Percentiles rank a stretch among this genome's conserved stretches.
These are phyloP conservation scores for Strongylocentrotus purpuratus DNA, from an alignment of 35 echinoderm and acorn worm genomes.

Conservation along the genomic window DNA sequence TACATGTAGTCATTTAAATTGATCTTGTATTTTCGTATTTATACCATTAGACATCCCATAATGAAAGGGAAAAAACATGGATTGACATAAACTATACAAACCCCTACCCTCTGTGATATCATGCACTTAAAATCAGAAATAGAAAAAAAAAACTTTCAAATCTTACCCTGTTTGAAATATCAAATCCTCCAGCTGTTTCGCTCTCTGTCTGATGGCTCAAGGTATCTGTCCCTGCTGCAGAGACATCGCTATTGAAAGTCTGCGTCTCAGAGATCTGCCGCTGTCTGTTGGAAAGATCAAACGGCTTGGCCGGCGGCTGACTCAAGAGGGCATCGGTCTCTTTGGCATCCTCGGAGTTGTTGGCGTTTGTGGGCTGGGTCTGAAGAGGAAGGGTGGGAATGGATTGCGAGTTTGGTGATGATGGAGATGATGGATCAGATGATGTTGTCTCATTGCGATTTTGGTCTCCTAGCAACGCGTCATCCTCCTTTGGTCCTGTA, in stretches of 20 bases:
- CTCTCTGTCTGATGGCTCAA: constrained; percentile 73
- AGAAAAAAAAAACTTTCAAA: background rate
- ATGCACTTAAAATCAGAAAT: background rate
- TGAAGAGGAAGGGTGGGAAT: background rate
- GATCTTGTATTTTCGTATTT: too few species aligned
- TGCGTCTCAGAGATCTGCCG: constrained; percentile 90
- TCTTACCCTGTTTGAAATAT: constrained; percentile 90
- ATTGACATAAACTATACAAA: too few species aligned
- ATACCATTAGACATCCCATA: too few species aligned
- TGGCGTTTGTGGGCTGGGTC: background rate
- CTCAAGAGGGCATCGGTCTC: constrained; percentile 36
- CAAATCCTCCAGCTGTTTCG: constrained; percentile 77
- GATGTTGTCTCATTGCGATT: background rate
- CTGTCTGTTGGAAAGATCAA: constrained; percentile 24
- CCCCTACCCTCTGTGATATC: too few species aligned
- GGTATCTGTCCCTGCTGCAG: constrained; percentile 63
- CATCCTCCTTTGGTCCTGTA: background rate
- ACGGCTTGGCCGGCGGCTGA: background rate
- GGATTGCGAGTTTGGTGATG: background rate
- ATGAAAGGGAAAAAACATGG: too few species aligned
- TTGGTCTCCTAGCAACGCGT: background rate
- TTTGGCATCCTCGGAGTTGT: constrained; percentile 42
- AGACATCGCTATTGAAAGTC: constrained; percentile 75
- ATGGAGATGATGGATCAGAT: background rate
- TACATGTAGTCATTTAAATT: too few species aligned